These are phyloP conservation scores for Chascanopsetta lugubris DNA, from an alignment of 2,113 vertebrate species.

Conservation along the genomic window DNA sequence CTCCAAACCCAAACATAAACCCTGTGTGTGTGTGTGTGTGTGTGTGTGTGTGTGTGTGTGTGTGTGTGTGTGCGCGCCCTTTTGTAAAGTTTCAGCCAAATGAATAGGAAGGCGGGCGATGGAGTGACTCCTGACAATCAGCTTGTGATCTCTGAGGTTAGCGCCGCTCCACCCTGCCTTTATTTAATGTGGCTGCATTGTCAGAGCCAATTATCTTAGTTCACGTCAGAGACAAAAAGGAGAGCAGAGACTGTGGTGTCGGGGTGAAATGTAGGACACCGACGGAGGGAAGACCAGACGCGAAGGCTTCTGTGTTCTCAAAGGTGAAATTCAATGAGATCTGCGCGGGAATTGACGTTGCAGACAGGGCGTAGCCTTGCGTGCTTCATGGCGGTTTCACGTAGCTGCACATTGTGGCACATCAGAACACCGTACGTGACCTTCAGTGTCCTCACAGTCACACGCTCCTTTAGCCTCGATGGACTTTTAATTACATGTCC, in stretches of 20 bases:
- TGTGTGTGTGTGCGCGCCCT: background rate
- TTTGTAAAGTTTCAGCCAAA: background rate
- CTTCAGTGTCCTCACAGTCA: too few relatives aligned
- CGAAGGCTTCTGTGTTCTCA: background rate
- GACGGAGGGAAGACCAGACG: slow-evolving; percentile 4
- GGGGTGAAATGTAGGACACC: slow-evolving; percentile 23
- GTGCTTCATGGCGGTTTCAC: too few relatives aligned
- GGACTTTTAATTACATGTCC: too few relatives aligned
- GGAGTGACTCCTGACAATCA: slow-evolving; percentile 6
- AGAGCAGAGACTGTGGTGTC: background rate
- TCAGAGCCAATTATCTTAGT: slow-evolving; percentile 11
- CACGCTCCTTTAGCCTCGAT: too few relatives aligned
- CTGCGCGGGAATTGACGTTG: background rate
- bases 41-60: background rate
- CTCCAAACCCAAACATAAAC: slow-evolving; percentile 19
- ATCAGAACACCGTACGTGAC: too few relatives aligned
- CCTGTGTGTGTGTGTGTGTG: background rate
- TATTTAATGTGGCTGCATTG: slow-evolving; percentile 28
- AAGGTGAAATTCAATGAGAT: background rate
- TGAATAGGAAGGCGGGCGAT: background rate
- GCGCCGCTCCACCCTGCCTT: slow-evolving; percentile 28
- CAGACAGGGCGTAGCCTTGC: background rate
- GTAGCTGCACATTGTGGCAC: too few relatives aligned
- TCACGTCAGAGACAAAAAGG: slow-evolving; percentile 5
- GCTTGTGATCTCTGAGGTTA: slow-evolving; percentile 14